Conservation (phyloP, 2,888 invertebrate genomes). For the Teleogryllus oceanicus region DNA sequence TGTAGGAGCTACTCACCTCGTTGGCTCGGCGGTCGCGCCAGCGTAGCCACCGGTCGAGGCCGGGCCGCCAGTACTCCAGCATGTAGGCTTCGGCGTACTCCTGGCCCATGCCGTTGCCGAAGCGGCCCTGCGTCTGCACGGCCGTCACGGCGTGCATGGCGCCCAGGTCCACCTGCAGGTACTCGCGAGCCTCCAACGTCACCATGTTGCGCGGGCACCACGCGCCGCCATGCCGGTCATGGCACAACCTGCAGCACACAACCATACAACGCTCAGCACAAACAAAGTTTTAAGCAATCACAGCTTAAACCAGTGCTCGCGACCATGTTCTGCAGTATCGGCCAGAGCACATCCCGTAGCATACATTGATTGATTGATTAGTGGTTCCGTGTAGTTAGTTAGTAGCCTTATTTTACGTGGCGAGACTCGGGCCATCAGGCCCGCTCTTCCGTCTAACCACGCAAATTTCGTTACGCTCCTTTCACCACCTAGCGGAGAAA, state of each 20-base stretch:
- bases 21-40: background rate
- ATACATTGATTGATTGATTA: too few species aligned
- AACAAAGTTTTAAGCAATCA: too few species aligned
- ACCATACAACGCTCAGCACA: too few species aligned
- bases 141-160: background rate
- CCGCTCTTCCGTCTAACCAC: too few species aligned
- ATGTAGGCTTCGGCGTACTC: constrained; percentile 70
- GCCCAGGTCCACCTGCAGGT: constrained; percentile 1
- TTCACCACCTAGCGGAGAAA: too few species aligned
- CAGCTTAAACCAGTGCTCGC: too few species aligned
- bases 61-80: constrained; percentile 64
- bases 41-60: constrained; percentile 54
- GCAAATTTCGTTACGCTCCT: too few species aligned
- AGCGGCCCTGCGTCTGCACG: background rate
- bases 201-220: background rate
- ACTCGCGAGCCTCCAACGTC: background rate
- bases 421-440: too few species aligned
- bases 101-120: constrained; percentile 66
- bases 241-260: background rate
- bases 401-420: too few species aligned
- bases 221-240: background rate
- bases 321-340: too few species aligned
- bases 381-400: too few species aligned
- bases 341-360: too few species aligned
- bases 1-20: background rate